Percentiles rank a stretch among this genome's conserved stretches.
Evolutionary conservation across 2,113 vertebrate species (phyloP).

Genomic region (Mormyrus lacerda): DNA sequence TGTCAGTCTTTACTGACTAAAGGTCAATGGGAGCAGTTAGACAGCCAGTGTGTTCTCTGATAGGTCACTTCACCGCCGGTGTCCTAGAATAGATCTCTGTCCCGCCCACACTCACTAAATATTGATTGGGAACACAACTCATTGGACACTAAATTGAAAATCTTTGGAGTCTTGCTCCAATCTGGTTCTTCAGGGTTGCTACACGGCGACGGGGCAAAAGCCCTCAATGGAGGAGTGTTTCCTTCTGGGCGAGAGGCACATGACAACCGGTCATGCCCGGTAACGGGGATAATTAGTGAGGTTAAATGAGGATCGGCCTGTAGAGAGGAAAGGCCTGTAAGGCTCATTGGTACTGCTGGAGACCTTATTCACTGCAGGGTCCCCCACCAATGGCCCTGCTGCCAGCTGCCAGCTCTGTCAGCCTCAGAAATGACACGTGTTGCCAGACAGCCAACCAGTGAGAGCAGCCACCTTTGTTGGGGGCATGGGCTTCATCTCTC

Average conservation of each 20-base stretch:
- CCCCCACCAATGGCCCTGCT: not conserved
- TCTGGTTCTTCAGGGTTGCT: constrained; percentile 31
- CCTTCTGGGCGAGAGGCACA: constrained; percentile 33
- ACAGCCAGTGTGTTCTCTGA: not conserved
- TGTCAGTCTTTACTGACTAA: not conserved
- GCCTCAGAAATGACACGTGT: not conserved
- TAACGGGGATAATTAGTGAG: constrained; percentile 45
- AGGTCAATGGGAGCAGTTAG: not conserved
- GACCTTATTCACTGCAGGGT: not conserved
- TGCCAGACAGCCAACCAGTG: not conserved
- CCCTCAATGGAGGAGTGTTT: constrained; percentile 26
- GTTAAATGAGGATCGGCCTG: constrained; percentile 31
- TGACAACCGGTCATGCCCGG: constrained; percentile 38
- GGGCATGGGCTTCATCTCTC: not conserved
- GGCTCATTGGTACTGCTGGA: not conserved
- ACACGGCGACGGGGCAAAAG: constrained; percentile 21
- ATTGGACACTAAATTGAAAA: constrained; percentile 4
- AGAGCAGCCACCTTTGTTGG: not conserved
- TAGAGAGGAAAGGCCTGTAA: constrained; percentile 15
- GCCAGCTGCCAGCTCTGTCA: not conserved
- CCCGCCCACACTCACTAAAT: not conserved
- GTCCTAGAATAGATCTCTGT: not conserved
- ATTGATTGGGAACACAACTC: constrained; percentile 6
- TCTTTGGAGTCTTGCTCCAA: not conserved
- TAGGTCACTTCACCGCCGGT: not conserved